These are phyloP conservation scores for Drosophila pseudotakahashii DNA, from an alignment of 2,888 invertebrate species.

Conservation along the genomic window DNA sequence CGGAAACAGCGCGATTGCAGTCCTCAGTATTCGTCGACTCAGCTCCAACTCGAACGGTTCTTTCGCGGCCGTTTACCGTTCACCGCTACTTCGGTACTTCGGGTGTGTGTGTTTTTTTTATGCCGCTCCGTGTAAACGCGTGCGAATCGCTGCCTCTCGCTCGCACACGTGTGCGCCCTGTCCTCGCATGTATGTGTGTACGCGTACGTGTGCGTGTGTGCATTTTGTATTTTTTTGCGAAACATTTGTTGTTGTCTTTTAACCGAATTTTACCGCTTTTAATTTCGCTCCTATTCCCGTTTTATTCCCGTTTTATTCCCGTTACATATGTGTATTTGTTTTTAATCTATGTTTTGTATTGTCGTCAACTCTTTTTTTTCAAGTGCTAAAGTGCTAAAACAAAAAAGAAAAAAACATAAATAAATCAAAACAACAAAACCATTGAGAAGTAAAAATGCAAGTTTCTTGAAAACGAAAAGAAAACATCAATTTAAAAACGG, in stretches of 20 bases:
- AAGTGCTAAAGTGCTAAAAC: slow-evolving; percentile 47
- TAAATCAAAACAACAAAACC: slow-evolving; percentile 3
- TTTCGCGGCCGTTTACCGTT: slow-evolving; percentile 18
- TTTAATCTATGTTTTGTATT: slow-evolving; percentile 29
- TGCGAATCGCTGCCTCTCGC: slow-evolving; percentile 9
- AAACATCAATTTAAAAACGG: slow-evolving; percentile 1
- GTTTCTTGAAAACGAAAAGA: slow-evolving; percentile 2
- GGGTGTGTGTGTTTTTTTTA: slow-evolving; percentile 9
- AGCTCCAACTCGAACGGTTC: slow-evolving; percentile 9
- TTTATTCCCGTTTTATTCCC: not conserved
- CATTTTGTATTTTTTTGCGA: not conserved
- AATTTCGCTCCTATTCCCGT: not conserved
- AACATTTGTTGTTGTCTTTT: slow-evolving; percentile 4
- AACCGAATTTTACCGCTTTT: not conserved
- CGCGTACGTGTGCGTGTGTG: not conserved
- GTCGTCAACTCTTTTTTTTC: slow-evolving; percentile 39
- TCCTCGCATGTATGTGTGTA: not conserved
- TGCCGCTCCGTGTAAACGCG: slow-evolving; percentile 11
- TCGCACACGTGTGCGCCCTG: not conserved
- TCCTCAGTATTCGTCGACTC: slow-evolving; percentile 2
- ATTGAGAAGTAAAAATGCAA: slow-evolving; percentile 6
- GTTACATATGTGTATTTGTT: not conserved
- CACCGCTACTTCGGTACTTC: slow-evolving; percentile 7
- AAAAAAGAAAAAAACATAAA: not conserved
- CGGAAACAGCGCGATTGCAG: slow-evolving; percentile 1